phyloP scores from a whole-genome alignment of 2,888 invertebrate species.

The Dermolepida albohirtum region DNA sequence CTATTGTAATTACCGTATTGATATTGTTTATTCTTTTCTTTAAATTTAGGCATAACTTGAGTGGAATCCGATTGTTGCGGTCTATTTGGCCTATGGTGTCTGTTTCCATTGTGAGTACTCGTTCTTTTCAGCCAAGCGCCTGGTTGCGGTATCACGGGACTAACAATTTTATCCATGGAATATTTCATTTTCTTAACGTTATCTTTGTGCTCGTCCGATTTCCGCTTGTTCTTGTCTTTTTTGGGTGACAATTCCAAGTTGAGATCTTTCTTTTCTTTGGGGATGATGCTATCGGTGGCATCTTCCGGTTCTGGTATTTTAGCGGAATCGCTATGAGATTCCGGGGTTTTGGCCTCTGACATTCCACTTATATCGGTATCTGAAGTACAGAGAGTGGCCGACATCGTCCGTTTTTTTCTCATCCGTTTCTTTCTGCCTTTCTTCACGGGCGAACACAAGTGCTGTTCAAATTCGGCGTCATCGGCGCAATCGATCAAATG shows the following conservation, averaged over 20 bases:
- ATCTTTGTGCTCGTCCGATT: constrained; percentile 69
- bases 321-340: constrained; percentile 61
- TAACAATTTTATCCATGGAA: constrained; percentile 89
- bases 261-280: constrained; percentile 51
- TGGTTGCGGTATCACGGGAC: constrained; percentile 91
- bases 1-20: constrained; percentile 97
- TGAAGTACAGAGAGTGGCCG: constrained; percentile 51
- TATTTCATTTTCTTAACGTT: constrained; percentile 74
- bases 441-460: constrained; percentile 78
- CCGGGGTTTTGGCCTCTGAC: constrained; percentile 65
- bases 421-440: constrained; percentile 73
- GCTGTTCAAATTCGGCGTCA: constrained; percentile 85
- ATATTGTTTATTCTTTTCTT: constrained; percentile 82
- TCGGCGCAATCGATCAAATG: constrained; percentile 85
- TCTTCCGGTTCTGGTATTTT: constrained; percentile 59
- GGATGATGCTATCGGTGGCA: constrained; percentile 52
- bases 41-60: constrained; percentile 74
- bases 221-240: constrained; percentile 71
- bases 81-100: constrained; percentile 61
- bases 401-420: constrained; percentile 71
- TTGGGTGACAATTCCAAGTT: constrained; percentile 58
- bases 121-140: constrained; percentile 81
- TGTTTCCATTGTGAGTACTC: constrained; percentile 52
- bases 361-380: constrained; percentile 47
- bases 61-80: constrained; percentile 64